Evolutionary conservation across 2,797 vertebrate species (phyloP).

Genomic region (Eleutherodactylus coqui): DNA sequence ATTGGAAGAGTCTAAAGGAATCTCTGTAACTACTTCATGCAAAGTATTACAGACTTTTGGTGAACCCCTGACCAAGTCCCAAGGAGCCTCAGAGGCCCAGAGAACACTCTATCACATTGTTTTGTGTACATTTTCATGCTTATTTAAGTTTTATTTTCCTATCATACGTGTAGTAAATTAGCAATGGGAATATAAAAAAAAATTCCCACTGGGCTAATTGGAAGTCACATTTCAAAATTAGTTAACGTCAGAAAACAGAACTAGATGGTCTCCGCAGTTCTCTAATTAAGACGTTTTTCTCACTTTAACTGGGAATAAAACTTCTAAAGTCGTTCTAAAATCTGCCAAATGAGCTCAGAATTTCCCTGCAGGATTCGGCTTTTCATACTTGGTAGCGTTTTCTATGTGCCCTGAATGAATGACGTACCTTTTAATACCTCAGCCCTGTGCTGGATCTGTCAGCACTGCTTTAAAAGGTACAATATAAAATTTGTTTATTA

Average conservation of each 20-base stretch:
- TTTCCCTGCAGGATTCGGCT: slow-evolving; percentile 72
- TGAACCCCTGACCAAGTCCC: no score
- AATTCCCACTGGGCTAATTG: neutral
- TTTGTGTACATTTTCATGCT: no score
- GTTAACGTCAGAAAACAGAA: neutral
- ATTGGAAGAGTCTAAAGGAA: no score
- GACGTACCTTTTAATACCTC: slow-evolving; percentile 70
- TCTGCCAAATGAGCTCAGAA: slow-evolving; percentile 69
- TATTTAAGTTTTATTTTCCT: neutral
- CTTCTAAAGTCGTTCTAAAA: slow-evolving; percentile 34
- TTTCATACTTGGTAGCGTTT: slow-evolving; percentile 72
- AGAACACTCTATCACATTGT: no score
- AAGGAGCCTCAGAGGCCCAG: no score
- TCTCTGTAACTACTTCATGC: no score
- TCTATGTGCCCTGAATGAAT: slow-evolving; percentile 66
- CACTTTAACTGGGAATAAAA: slow-evolving; percentile 23
- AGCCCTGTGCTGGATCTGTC: slow-evolving; percentile 78
- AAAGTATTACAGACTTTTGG: no score
- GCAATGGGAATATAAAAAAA: neutral
- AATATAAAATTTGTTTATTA: neutral
- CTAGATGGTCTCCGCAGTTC: slow-evolving; percentile 1
- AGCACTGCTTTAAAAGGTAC: slow-evolving; percentile 73
- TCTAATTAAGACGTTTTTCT: slow-evolving; percentile 43
- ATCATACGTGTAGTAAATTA: neutral
- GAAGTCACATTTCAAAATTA: neutral